Base-by-base conservation (phyloP, 1,140 invertebrate genomes). In the Nasonia longicornis region DNA sequence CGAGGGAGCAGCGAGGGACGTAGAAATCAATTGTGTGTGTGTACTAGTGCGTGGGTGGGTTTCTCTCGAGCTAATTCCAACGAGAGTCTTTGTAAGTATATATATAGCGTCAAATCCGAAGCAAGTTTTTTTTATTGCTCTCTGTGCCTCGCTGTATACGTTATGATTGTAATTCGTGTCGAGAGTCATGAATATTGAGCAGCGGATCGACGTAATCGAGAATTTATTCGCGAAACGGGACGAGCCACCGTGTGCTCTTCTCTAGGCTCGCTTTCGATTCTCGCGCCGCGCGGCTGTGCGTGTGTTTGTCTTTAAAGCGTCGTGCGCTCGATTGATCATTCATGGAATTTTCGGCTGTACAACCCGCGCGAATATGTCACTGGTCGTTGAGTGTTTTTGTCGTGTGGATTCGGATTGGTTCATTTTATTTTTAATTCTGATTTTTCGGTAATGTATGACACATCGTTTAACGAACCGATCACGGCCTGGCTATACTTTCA, bases 401-500 rank as follows among this genome's bases (percentile, higher is more conserved):
- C 7, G 38, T 8, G 1, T 8, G 10, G 38, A 42, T 42, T 42
- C 6, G 8, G 8, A 38, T 38, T 10, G 8, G 8, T 42, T 42
- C 1, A 35, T 35, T 42, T 42, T 1, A 42, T 42, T 42, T 42
- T 42, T 10, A 42, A 42, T 42, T 8, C 8, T 42, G 10, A 42
- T 42, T 42, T 42, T 42, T 42, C 35, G 38, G 6, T 42, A 8
- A 8, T 26, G 26, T 42, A 42, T 42, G 26, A 26, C 8, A 12
- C 73, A 64, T 79, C 78, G 72, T 29, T 73, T 42, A 79, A 66
- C 78, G 78, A 79, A 73, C 71, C 35, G 48, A 82, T 82, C 81
- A 72, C 76, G 81, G 72, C 63, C 71, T 16, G 72, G n/a, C 58
- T 42, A 63, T 72, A 82, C 75, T 79, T 82, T 79, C 81, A 79